A percentile compares a stretch with the other conserved stretches of the same genome.
Evolutionary conservation across 1,140 invertebrate species (phyloP).

Genomic region (Orussus abietinus): DNA sequence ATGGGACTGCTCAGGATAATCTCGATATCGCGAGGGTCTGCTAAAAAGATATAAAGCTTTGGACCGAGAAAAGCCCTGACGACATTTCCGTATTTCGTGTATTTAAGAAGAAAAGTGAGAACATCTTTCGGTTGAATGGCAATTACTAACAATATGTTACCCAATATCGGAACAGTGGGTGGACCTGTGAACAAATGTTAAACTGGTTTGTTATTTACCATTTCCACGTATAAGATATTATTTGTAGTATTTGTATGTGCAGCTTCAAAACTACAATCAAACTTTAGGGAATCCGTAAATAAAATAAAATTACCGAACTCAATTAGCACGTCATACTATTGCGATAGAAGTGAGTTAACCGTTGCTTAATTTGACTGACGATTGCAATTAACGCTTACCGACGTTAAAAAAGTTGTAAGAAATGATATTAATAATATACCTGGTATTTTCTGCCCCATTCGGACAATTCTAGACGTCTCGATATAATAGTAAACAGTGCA

Average conservation of each 20-base stretch:
- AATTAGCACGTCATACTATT: too few species aligned
- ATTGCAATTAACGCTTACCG: too few species aligned
- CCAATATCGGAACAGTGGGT: slow-evolving; percentile 55
- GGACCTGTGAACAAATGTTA: slow-evolving; percentile 32
- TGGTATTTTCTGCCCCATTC: slow-evolving; percentile 40
- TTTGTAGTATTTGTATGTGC: too few species aligned
- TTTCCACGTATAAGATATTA: too few species aligned
- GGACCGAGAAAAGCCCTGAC: slow-evolving; percentile 62
- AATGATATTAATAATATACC: slow-evolving; percentile 27
- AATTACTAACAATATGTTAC: slow-evolving; percentile 55
- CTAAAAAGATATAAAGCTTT: slow-evolving; percentile 62
- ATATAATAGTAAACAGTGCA: slow-evolving; percentile 36
- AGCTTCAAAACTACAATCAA: too few species aligned
- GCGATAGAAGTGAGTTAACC: too few species aligned
- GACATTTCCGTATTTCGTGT: slow-evolving; percentile 56
- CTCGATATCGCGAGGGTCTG: slow-evolving; percentile 66
- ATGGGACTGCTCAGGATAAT: slow-evolving; percentile 66
- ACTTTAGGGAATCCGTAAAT: too few species aligned
- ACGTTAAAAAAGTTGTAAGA: too few species aligned
- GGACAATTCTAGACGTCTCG: slow-evolving; percentile 27
- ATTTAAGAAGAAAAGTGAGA: slow-evolving; percentile 46
- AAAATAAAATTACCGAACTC: too few species aligned
- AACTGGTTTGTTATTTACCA: too few species aligned
- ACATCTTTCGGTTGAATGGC: slow-evolving; percentile 57
- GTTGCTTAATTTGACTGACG: too few species aligned